Base-by-base conservation (phyloP, 2,888 invertebrate genomes). In the Phoronis australis region DNA sequence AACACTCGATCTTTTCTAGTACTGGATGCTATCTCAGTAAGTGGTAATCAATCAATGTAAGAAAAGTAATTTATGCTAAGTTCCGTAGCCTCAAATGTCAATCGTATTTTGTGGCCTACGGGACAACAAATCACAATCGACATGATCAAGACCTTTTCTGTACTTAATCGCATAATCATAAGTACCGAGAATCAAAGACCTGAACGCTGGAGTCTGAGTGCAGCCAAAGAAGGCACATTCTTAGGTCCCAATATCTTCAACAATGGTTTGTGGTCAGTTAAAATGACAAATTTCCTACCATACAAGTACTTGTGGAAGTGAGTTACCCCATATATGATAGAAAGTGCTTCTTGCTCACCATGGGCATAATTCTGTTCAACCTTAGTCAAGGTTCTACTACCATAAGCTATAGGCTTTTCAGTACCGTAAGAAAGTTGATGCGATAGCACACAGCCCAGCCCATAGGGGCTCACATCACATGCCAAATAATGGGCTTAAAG, bases 201-300 rank as follows among this genome's bases (percentile, higher is more conserved):
- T 64, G 63, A 63, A 18, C 65, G 44, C 45, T 62, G 59, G 6
- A 69, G 50, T n/a, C 65, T 50, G 21, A 48, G 53, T 15, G 63
- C 65, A 5, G 64, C 50, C 25, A 55, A 45, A 4, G 51, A 38
- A 1, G 61, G 59, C 9, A 70, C 43, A 4, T 42, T 45, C 62
- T 64, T 59, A 27, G 59, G 52, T 45, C 58, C 54, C 45, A 76
- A 70, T 39, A 77, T 69, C 6, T 56, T 42, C 12, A 61, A 69
- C 1, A 79, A 51, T 0, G 78, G 75, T 48, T 71, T 63, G 48
- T 74, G 69, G 49, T 75, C 75, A 0, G 71, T 76, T 6, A 61
- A 37, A 21, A 76, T 52, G 3, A 68, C 69, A 51, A 79, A 79
- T 18, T 59, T 52, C 12, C 67, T 55, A 2, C 73, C 75, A 42